phyloP scores from a whole-genome alignment of 1,140 invertebrate species.

The Catajapyx aquilonaris region DNA sequence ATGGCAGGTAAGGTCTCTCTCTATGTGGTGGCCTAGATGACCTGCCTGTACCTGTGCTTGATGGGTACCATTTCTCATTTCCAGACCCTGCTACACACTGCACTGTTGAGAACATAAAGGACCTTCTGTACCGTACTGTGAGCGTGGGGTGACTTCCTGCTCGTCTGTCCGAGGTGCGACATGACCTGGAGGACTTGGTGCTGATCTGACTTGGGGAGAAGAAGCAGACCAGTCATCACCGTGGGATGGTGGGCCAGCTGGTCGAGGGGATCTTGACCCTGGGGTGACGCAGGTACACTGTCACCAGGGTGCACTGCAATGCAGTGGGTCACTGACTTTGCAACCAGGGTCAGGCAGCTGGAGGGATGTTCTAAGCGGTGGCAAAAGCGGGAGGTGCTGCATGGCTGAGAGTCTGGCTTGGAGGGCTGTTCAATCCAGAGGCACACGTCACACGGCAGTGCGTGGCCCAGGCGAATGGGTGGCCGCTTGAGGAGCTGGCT shows the following conservation, averaged over 20 bases:
- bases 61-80: too few relatives aligned
- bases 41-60: too few relatives aligned
- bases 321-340: conserved; percentile 98
- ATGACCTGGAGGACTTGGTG: conserved; percentile 79
- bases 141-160: conserved; percentile 89
- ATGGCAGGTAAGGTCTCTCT: conserved; percentile 33
- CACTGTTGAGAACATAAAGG: conserved; percentile 91
- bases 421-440: conserved; percentile 90
- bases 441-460: conserved; percentile 96
- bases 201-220: conserved; percentile 91
- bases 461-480: conserved; percentile 80
- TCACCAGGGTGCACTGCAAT: conserved; percentile 90
- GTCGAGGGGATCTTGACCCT: conserved; percentile 84
- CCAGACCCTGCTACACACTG: conserved; percentile 56
- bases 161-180: conserved; percentile 69
- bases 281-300: conserved; percentile 83
- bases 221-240: conserved; percentile 97
- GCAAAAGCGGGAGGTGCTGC: conserved; percentile 70
- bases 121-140: conserved; percentile 92
- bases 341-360: conserved; percentile 75
- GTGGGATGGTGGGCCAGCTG: conserved; percentile 78
- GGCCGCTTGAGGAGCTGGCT: conserved; percentile 85
- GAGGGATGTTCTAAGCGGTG: conserved; percentile 60
- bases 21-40: too few relatives aligned
- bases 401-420: conserved; percentile 85